Conservation (phyloP, 2,888 invertebrate species). For the Acrobasis repandana region DNA sequence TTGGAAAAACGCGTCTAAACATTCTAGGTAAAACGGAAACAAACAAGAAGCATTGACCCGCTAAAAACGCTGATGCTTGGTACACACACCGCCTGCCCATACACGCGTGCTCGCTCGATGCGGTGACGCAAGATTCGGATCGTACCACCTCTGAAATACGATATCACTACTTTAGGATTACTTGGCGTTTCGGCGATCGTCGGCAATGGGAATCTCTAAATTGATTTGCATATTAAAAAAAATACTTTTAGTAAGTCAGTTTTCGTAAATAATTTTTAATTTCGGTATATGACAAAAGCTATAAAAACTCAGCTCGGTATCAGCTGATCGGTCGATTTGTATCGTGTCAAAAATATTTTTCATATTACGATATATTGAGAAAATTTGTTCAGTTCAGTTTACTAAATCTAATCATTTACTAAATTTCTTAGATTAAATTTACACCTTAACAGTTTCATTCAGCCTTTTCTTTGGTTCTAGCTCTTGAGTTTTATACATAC, state of each 20-base stretch:
- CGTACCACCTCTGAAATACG: constrained; percentile 48
- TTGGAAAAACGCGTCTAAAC: background rate
- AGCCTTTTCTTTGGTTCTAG: too few species aligned
- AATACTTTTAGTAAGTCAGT: background rate
- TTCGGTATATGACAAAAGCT: too few species aligned
- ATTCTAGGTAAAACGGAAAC: constrained; percentile 14
- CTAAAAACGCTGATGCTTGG: constrained; percentile 25
- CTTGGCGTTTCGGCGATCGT: constrained; percentile 10
- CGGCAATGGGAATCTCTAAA: background rate
- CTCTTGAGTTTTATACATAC: too few species aligned
- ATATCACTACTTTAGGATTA: constrained; percentile 30
- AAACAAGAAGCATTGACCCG: constrained; percentile 20
- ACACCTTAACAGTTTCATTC: too few species aligned
- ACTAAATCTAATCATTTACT: too few species aligned
- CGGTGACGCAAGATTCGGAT: constrained; percentile 51
- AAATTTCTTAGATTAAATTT: too few species aligned
- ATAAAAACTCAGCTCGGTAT: too few species aligned
- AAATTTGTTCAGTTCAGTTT: too few species aligned
- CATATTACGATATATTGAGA: too few species aligned
- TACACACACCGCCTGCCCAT: constrained; percentile 10
- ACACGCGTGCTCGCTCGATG: constrained; percentile 45
- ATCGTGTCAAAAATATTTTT: too few species aligned
- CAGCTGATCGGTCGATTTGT: too few species aligned
- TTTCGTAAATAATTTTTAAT: too few species aligned
- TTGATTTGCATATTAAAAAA: background rate